phyloP scores from a whole-genome alignment of 2,888 invertebrate genomes.

The Melanostoma scalare region DNA sequence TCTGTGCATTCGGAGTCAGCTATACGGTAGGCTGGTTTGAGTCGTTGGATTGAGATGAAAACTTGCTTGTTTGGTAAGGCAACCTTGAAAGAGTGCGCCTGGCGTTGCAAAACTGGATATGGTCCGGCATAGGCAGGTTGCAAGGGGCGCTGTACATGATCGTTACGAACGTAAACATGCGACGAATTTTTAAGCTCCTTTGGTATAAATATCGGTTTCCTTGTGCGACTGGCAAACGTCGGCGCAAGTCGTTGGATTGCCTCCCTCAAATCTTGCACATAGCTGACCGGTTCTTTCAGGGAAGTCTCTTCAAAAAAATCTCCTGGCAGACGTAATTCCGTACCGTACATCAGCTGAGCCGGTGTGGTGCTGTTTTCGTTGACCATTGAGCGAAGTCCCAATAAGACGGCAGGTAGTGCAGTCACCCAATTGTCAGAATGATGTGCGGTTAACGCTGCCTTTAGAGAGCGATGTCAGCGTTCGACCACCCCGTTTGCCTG shows the following conservation, averaged over 20 bases:
- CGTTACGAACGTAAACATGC: slow-evolving; percentile 26
- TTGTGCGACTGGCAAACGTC: slow-evolving; percentile 3
- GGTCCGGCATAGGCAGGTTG: slow-evolving; percentile 21
- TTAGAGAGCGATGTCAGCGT: slow-evolving; percentile 79
- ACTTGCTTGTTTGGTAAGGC: slow-evolving; percentile 14
- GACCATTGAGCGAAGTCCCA: slow-evolving; percentile 26
- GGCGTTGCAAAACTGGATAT: slow-evolving; percentile 16
- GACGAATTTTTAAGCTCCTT: slow-evolving; percentile 15
- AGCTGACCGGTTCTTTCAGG: slow-evolving; percentile 5
- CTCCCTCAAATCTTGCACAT: slow-evolving; percentile 17
- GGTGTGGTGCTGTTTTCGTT: slow-evolving; percentile 17
- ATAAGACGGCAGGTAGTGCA: slow-evolving; percentile 23
- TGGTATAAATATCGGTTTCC: slow-evolving; percentile 25
- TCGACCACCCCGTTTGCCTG: slow-evolving; percentile 79
- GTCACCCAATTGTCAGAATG: slow-evolving; percentile 74
- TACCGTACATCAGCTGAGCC: slow-evolving; percentile 18
- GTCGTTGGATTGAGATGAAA: slow-evolving; percentile 18
- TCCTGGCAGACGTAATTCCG: slow-evolving; percentile 5
- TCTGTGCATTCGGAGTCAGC: neutral
- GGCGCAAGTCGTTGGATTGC: slow-evolving; percentile 4
- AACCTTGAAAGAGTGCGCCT: slow-evolving; percentile 16
- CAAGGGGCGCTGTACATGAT: slow-evolving; percentile 25
- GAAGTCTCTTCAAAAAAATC: slow-evolving; percentile 6
- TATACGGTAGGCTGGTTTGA: slow-evolving; percentile 29
- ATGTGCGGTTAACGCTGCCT: slow-evolving; percentile 77